Conservation (phyloP, 2,113 vertebrate genomes). For the Albula goreensis region DNA sequence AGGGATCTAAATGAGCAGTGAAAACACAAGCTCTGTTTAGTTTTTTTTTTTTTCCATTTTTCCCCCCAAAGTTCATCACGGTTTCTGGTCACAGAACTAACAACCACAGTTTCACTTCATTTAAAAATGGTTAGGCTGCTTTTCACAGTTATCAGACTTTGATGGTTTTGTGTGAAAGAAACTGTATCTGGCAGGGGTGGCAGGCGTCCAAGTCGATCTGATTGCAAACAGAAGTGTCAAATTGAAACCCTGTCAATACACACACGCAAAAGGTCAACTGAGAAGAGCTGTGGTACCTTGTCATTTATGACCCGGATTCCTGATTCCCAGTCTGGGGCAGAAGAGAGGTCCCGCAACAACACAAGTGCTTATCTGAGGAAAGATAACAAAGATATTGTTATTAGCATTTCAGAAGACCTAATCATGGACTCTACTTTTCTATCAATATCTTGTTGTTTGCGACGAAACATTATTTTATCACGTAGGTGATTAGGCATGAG, state of each 20-base stretch:
- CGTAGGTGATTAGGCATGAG: not conserved
- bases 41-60: not conserved
- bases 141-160: not conserved
- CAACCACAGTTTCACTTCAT: not conserved
- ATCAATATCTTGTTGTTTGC: not conserved
- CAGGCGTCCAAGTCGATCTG: not conserved
- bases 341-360: slow-evolving; percentile 41
- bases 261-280: not conserved
- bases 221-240: not conserved
- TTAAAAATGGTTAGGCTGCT: not conserved
- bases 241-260: not conserved
- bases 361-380: slow-evolving; percentile 46
- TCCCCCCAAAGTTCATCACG: not conserved
- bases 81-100: not conserved
- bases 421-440: not conserved
- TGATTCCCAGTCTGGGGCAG: slow-evolving; percentile 52
- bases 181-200: not conserved
- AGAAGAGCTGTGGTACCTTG: slow-evolving; percentile 53
- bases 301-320: slow-evolving; percentile 65
- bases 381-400: slow-evolving; percentile 13
- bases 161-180: not conserved
- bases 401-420: not conserved
- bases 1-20: not conserved
- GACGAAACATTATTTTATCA: too few species aligned
- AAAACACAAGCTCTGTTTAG: not conserved